phyloP scores from a whole-genome alignment of 2,113 vertebrate species.

The Empidonax traillii region DNA sequence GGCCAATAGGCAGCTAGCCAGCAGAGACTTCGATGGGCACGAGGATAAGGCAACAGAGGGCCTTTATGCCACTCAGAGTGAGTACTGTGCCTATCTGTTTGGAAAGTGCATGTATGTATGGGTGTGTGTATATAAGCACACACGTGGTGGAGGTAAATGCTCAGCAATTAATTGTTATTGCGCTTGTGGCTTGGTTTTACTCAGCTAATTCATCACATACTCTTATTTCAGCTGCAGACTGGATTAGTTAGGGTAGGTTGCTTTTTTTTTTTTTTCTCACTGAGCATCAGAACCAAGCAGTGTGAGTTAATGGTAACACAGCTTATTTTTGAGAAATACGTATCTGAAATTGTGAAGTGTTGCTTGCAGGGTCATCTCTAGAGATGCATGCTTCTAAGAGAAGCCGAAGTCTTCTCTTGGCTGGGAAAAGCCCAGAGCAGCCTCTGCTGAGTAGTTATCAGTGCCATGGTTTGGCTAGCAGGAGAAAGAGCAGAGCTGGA shows the following conservation, averaged over 20 bases:
- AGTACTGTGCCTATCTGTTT: conserved; percentile 60
- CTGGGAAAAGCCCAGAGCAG: background rate
- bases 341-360: conserved; percentile 9
- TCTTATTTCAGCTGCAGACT: background rate
- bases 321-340: conserved; percentile 30
- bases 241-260: background rate
- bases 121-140: background rate
- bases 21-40: conserved; percentile 74
- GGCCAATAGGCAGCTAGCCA: conserved; percentile 83
- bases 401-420: background rate
- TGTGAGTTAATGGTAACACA: background rate
- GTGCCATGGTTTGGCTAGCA: background rate
- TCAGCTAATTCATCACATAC: background rate
- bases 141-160: background rate
- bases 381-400: background rate
- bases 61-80: conserved; percentile 78
- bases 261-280: background rate
- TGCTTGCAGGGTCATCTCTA: background rate
- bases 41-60: conserved; percentile 76
- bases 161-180: background rate
- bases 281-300: background rate
- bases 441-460: background rate
- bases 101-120: background rate
- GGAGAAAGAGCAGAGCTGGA: background rate
- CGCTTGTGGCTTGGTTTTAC: background rate